These are phyloP conservation scores for Lycaena phlaeas DNA, from an alignment of 2,888 invertebrate species.

Conservation along the genomic window DNA sequence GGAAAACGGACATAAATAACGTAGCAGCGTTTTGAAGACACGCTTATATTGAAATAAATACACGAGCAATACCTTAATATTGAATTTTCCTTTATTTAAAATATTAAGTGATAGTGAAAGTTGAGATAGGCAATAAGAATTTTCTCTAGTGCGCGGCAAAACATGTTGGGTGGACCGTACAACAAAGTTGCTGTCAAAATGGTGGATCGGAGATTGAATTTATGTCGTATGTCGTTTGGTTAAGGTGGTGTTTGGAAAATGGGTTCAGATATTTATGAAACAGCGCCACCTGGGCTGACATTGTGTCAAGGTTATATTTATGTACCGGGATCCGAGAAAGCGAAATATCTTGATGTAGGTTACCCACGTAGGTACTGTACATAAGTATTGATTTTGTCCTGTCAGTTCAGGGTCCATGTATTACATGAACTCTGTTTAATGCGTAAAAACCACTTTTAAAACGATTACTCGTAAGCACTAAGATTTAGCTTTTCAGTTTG, in stretches of 20 bases:
- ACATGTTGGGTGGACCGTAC: constrained; percentile 2
- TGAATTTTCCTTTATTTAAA: neutral
- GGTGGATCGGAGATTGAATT: neutral
- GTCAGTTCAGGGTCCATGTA: no score
- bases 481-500: no score
- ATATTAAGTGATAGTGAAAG: neutral
- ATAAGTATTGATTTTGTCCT: no score
- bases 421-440: no score
- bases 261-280: neutral
- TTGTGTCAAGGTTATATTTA: constrained; percentile 2
- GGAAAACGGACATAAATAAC: neutral
- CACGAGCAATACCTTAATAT: no score
- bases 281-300: constrained; percentile 1
- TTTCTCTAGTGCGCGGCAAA: neutral
- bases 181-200: constrained; percentile 1
- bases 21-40: neutral
- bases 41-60: no score
- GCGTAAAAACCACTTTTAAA: no score
- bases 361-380: no score
- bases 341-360: neutral
- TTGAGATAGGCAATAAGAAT: neutral
- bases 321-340: neutral
- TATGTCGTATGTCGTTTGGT: neutral
- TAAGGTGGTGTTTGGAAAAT: neutral
- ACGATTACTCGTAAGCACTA: no score